Conservation (phyloP, 2,113 vertebrate genomes). For the Cettia cetti region DNA sequence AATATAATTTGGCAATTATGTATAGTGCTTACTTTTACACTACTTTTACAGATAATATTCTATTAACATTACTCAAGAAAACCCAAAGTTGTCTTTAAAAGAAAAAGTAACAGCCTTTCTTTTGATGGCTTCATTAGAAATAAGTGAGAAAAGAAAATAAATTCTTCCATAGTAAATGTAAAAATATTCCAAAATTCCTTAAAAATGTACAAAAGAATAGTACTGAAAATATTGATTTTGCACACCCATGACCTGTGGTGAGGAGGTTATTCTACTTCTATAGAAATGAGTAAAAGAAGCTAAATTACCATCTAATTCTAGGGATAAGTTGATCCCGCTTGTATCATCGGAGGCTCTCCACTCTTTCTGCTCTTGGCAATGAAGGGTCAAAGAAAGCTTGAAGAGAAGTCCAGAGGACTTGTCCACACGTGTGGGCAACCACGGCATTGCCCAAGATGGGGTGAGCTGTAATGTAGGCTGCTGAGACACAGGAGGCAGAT, state of each 20-base stretch:
- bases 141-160: background rate
- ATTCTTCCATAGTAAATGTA: background rate
- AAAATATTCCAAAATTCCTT: background rate
- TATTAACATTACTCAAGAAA: background rate
- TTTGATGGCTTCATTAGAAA: background rate
- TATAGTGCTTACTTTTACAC: background rate
- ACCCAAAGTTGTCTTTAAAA: background rate
- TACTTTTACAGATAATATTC: background rate
- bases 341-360: background rate
- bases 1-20: background rate
- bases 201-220: background rate
- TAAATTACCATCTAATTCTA: background rate
- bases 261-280: background rate
- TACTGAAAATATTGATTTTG: background rate
- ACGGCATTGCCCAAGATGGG: accelerated
- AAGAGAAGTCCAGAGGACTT: background rate
- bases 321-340: background rate
- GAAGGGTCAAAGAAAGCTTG: background rate
- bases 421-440: accelerated
- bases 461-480: background rate
- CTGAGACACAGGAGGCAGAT: background rate
- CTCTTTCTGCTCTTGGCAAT: background rate
- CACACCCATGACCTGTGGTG: background rate
- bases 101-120: background rate
- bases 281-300: background rate